Conservation (phyloP, 2,888 invertebrate genomes). For the Cyaniris semiargus region DNA sequence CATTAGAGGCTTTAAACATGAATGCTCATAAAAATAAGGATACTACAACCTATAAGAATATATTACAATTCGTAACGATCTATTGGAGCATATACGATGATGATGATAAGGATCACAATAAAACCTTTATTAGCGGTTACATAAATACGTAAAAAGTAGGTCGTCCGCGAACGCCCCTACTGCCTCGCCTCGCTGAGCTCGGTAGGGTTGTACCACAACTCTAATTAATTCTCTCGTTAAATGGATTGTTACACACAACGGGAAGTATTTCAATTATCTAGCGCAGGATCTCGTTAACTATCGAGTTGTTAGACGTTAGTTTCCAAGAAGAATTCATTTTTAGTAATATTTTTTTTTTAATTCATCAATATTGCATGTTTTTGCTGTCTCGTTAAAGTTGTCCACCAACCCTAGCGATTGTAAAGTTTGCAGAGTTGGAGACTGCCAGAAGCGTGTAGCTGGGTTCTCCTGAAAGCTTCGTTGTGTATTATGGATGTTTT, state of each 20-base stretch:
- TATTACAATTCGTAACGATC: neutral
- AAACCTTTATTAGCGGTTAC: conserved; percentile 25
- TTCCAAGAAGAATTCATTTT: neutral
- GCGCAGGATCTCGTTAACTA: neutral
- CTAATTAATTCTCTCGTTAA: conserved; percentile 7
- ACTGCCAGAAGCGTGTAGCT: conserved; percentile 9
- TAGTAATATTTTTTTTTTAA: neutral
- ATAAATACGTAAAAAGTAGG: conserved; percentile 23
- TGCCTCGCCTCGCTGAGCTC: conserved; percentile 11
- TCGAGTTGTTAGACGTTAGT: neutral
- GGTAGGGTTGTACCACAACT: conserved; percentile 9
- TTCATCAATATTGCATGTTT: neutral
- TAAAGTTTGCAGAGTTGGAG: conserved; percentile 12
- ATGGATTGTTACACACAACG: neutral
- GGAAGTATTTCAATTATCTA: neutral
- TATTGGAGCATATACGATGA: neutral
- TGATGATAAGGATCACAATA: conserved; percentile 15
- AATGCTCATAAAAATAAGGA: neutral
- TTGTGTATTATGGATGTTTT: neutral
- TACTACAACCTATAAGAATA: neutral
- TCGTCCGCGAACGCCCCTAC: conserved; percentile 18
- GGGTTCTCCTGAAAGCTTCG: neutral
- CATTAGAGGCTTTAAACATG: no score
- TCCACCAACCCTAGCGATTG: neutral
- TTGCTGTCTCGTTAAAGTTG: neutral